A percentile compares a stretch with the other conserved stretches of the same genome.
phyloP scores from a whole-genome alignment of 2,888 invertebrate genomes.

The Lochmaea capreae region DNA sequence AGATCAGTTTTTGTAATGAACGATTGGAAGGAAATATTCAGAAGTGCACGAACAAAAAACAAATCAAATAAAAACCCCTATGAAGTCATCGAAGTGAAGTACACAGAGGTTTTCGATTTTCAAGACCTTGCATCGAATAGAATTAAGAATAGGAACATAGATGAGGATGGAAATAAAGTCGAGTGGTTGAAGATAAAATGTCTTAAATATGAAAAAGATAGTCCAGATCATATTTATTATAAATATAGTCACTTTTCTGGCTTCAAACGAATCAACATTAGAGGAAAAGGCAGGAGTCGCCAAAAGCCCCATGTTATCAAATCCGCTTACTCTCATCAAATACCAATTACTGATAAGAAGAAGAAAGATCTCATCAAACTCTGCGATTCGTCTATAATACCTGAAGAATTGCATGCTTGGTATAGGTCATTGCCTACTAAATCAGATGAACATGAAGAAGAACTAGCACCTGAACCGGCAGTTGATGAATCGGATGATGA shows the following conservation, averaged over 20 bases:
- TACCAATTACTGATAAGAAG: background rate
- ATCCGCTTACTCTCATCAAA: background rate
- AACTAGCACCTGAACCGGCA: background rate
- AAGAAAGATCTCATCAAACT: background rate
- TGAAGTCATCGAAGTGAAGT: background rate
- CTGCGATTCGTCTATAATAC: background rate
- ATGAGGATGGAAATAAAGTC: background rate
- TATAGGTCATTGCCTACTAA: background rate
- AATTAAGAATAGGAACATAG: background rate
- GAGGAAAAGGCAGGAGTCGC: background rate
- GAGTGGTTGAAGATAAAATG: background rate
- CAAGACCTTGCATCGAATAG: background rate
- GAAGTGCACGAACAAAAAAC: constrained; percentile 3
- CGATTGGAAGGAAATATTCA: constrained; percentile 13
- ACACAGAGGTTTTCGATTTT: background rate
- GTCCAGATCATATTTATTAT: too few relatives aligned
- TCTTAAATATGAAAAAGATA: background rate
- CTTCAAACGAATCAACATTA: too few relatives aligned
- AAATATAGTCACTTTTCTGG: too few relatives aligned
- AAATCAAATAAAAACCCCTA: constrained; percentile 10
- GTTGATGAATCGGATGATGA: constrained; percentile 7
- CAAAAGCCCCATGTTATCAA: background rate
- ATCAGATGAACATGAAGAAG: background rate
- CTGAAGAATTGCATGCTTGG: background rate
- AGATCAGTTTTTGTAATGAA: constrained; percentile 16